Percentiles rank a stretch among this genome's conserved stretches.
Conservation (phyloP, 2,113 vertebrate genomes). For the Phalacrocorax pelagicus region DNA sequence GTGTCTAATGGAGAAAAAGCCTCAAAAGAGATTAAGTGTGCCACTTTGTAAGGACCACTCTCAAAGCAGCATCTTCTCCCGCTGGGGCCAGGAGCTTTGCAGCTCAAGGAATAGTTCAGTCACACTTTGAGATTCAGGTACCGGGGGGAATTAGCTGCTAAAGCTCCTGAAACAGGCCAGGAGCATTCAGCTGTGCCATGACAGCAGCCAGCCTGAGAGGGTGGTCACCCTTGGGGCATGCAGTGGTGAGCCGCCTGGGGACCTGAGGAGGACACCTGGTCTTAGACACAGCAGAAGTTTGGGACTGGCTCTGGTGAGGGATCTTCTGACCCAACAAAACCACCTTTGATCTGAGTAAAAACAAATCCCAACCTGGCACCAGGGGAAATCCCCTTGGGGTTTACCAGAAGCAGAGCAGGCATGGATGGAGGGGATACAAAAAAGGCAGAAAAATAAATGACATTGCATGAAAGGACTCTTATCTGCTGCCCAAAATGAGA, state of each 20-base stretch:
- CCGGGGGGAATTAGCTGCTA: fast-evolving
- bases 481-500: background rate
- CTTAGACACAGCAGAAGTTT: background rate
- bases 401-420: background rate
- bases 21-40: background rate
- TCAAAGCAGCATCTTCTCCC: background rate
- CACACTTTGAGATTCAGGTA: background rate
- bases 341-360: background rate
- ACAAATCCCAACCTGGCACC: background rate
- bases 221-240: fast-evolving
- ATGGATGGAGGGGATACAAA: background rate
- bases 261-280: background rate
- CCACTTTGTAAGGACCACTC: background rate
- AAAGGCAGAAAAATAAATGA: background rate
- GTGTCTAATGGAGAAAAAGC: background rate
- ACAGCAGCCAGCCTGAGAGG: background rate
- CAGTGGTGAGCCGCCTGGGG: background rate
- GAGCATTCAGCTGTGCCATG: background rate
- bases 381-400: background rate
- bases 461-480: background rate
- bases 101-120: background rate
- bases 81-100: background rate
- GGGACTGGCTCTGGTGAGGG: background rate
- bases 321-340: background rate
- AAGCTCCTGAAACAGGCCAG: background rate